Evolutionary conservation across 2,113 vertebrate species (phyloP), one percentile per base, ranked within the genome.

Genomic region (Stomatorhinus ivindoensis): DNA sequence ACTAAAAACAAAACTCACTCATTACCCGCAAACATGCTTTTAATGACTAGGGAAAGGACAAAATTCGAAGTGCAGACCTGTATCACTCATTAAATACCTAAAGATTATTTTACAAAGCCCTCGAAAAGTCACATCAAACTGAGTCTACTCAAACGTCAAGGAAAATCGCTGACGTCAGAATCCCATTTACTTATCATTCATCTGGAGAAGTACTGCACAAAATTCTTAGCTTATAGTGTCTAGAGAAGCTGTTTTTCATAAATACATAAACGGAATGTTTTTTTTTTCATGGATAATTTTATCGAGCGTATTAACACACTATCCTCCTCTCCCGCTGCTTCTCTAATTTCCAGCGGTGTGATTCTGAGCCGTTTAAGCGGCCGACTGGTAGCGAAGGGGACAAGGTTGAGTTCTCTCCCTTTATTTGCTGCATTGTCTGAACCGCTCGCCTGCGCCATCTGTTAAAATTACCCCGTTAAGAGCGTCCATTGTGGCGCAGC

Each of bases 1-100:
- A 47, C 17, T 8, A 84, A 84, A 84, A 84, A 84, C 19, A 44
- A 82, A 82, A 42, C 6, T 4, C 15, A 42, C 42, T 39, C 42
- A 84, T 83, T 83, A 21, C 17, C 35, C 21, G 4, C 39, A 46
- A 90, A 90, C 87, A 90, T 90, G 86, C 91, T 46, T 44, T 24
- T 89, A n/a, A 31, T 48, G 3, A 83, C 39, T 84, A 47, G 17
- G 44, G 3, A 84, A 84, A 84, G 21, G 44, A 84, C 3, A 47
- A 44, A 84, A 84, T 47, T 47, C 21, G 2, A 84, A 24, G n/a
- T 84, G 39, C 44, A 47, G 44, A n/a, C 82, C 39, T 3, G 82
- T 84, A 84, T 84, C 82, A 13, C 42, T 46, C 39, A 84, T 84
- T 84, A 46, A 84, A 44, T 47, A 47, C 44, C 21, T 47, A 13